Base-by-base conservation (phyloP, 2,888 invertebrate genomes). In the Luffia ferchaultella region DNA sequence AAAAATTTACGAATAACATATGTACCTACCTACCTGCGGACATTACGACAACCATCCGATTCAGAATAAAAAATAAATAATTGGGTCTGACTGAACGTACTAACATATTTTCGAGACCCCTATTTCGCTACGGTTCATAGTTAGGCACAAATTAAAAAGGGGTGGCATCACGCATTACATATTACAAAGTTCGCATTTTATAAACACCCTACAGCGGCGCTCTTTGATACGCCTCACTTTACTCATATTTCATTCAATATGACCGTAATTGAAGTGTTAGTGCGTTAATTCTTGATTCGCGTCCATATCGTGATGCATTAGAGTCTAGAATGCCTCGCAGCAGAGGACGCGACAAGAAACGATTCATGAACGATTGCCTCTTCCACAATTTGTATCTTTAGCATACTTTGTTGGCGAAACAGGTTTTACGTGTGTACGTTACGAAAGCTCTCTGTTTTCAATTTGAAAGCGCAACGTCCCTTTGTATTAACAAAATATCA, bases 161-260 rank as follows among this genome's bases (percentile, higher is more conserved):
- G 80, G 82, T 78, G 73, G 67, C 65, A 61, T 65, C 67, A 65
- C 68, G 67, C 66, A 68, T 68, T 75, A 74, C 77, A 75, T 74
- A 77, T 76, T 75, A 78, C 71, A 76, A 76, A 79, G 77, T 77
- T 79, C 77, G 76, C 74, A 71, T 78, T 79, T 79, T 73, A 73
- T 64, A 76, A 73, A 69, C 70, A 76, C 71, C 73, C 79, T 66
- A 71, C 67, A 64, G 3, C 30, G 3, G 30, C 76, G 79, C 76
- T 78, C 76, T 82, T 80, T 82, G 77, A 75, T 80, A 77, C 80
- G 73, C 82, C 82, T 83, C 80, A 83, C 79, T 80, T 79, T 76
- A 71, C 75, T 77, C 82, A 79, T 83, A 82, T 79, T 75, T 83
- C 80, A 82, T 80, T 76, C 79, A 73, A 75, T 82, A 79, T 79